Evolutionary conservation across 2,797 vertebrate species (phyloP), one percentile per base, ranked within the genome.

Genomic region (Poecilia velifera): DNA sequence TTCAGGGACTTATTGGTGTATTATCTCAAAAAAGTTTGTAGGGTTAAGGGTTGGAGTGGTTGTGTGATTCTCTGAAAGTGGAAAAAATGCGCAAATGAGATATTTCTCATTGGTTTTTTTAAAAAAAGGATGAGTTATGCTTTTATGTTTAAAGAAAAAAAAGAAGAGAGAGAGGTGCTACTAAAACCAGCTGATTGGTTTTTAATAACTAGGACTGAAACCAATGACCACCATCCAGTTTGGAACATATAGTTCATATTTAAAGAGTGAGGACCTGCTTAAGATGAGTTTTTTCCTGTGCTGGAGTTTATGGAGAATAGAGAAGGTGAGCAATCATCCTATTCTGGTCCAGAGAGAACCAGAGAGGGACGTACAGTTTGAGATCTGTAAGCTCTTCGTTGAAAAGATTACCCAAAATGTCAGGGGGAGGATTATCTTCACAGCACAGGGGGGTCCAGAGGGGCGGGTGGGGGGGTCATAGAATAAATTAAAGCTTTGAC

Each of bases 151-250:
- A 55, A 74, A 77, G 31, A 68, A 72, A 75, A 59, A 41, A 47
- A 76, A 45, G 43, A 73, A 46, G n/a, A 73, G 34, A 77, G 53
- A 86, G 68, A 85, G 76, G 85, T 68, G 71, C 46, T 83, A 86
- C 83, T 84, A 84, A 91, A 95, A 94, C 93, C 94, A 95, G 92
- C 94, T 90, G 80, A 78, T 91, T 91, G 85, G 87, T 90, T 90
- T 86, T 85, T 43, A 70, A 78, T 90, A 87, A 88, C 70, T 82
- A 87, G 81, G 89, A 73, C 75, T 51, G 47, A 87, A 84, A 81
- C 83, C 77, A 28, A 72, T 25, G 88, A 86, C 86, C 81, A 84
- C 84, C 95, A 94, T 94, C 87, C 79, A 85, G 83, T 90, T 78
- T 81, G 73, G 86, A 82, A 62, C 86, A 83, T 91, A 91, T 51